Percentiles rank a stretch among this genome's conserved stretches.
Evolutionary conservation across 1,140 invertebrate species (phyloP).

Genomic region (Xylocopa sonorina): DNA sequence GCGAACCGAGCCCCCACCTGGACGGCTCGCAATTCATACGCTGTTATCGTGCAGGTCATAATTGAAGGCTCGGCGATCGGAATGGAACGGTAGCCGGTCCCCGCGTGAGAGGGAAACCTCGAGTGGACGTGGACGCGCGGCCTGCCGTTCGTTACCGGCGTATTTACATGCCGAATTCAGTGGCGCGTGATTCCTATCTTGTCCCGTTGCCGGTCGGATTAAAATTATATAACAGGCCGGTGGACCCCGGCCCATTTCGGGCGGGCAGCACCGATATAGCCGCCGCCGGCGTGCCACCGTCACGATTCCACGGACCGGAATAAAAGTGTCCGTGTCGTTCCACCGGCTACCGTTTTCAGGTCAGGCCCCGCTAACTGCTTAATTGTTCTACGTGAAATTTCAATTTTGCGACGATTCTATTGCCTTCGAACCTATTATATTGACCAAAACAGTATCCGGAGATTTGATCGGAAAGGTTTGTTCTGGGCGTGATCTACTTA

Average conservation of each 20-base stretch:
- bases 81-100: background rate
- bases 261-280: background rate
- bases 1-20: background rate
- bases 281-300: too few species aligned
- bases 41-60: conserved; percentile 1
- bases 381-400: too few species aligned
- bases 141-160: background rate
- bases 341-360: background rate
- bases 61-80: conserved; percentile 2
- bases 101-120: background rate
- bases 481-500: too few species aligned
- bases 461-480: too few species aligned
- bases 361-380: too few species aligned
- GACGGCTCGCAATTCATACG: background rate
- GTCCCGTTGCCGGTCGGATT: conserved; percentile 5
- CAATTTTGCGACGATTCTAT: too few species aligned
- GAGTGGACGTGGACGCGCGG: background rate
- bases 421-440: too few species aligned
- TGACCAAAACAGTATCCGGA: too few species aligned
- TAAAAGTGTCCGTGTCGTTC: background rate
- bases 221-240: conserved; percentile 27
- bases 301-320: background rate
- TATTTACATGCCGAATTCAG: conserved; percentile 58
- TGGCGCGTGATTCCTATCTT: conserved; percentile 51
- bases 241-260: conserved; percentile 10